These are phyloP conservation scores for Prionailurus viverrinus DNA, from an alignment of 2,113 vertebrate genomes.

Conservation along the genomic window DNA sequence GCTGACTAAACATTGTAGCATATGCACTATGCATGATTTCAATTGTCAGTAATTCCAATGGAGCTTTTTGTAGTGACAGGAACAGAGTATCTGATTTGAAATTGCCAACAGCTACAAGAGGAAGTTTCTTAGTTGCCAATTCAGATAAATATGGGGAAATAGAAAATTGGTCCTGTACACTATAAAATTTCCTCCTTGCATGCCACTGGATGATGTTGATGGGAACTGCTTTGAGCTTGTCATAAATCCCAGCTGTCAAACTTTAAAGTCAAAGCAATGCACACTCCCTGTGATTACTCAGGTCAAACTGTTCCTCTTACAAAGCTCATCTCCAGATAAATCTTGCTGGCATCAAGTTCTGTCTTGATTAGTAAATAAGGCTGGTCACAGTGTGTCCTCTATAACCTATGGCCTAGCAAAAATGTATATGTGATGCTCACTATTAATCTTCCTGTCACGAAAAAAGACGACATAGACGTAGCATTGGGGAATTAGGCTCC, in stretches of 20 bases:
- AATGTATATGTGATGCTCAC: neutral
- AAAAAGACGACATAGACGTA: neutral
- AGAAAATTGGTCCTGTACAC: slow-evolving; percentile 7
- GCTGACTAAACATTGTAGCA: neutral
- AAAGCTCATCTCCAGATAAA: neutral
- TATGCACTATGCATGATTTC: neutral
- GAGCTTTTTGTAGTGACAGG: neutral
- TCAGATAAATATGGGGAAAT: slow-evolving; percentile 46
- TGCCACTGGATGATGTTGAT: neutral
- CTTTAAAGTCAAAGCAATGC: neutral
- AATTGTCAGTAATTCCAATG: neutral
- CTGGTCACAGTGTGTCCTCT: neutral
- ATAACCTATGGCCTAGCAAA: neutral
- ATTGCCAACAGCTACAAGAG: neutral
- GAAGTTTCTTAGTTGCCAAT: slow-evolving; percentile 40
- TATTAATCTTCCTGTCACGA: slow-evolving; percentile 22
- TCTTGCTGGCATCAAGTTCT: slow-evolving; percentile 16
- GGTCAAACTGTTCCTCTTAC: neutral
- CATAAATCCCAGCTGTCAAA: slow-evolving; percentile 26
- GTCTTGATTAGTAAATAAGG: slow-evolving; percentile 44
- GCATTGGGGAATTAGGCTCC: neutral
- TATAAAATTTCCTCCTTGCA: neutral
- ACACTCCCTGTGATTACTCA: neutral
- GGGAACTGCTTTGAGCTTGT: slow-evolving; percentile 10
- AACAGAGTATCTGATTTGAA: neutral